Conservation (phyloP, 2,888 invertebrate genomes). For the Bimastos eiseni region DNA sequence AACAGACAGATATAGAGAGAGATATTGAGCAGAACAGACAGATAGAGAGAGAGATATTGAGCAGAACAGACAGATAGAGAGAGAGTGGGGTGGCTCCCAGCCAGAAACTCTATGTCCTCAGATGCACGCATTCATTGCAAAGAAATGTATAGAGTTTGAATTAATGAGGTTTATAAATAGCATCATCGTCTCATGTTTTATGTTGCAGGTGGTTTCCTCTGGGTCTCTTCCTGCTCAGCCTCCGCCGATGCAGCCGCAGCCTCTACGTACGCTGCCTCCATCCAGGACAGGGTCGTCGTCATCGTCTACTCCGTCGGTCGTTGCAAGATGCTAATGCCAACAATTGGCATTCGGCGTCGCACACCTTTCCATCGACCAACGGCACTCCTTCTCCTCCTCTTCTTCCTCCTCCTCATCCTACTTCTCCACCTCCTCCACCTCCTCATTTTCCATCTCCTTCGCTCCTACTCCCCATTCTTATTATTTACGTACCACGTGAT, state of each 20-base stretch:
- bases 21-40: too few relatives aligned
- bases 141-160: neutral
- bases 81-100: too few relatives aligned
- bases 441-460: neutral
- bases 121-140: neutral
- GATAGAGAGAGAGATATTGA: too few relatives aligned
- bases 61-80: too few relatives aligned
- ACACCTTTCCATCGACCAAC: neutral
- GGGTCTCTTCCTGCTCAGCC: too few relatives aligned
- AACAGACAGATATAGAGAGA: too few relatives aligned
- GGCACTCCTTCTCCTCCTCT: too few relatives aligned
- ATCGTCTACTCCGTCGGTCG: neutral
- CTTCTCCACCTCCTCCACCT: neutral
- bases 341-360: neutral
- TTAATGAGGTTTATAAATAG: slow-evolving; percentile 3
- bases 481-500: neutral
- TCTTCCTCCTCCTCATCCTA: neutral
- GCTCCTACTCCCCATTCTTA: neutral
- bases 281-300: neutral
- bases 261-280: neutral
- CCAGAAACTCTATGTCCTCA: too few relatives aligned
- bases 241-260: too few relatives aligned
- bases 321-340: neutral
- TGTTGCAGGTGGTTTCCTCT: neutral
- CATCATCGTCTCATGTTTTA: neutral